Percentiles rank a stretch among this genome's conserved stretches.
phyloP scores from a whole-genome alignment of 2,888 invertebrate species.

The Protophormia terraenovae region DNA sequence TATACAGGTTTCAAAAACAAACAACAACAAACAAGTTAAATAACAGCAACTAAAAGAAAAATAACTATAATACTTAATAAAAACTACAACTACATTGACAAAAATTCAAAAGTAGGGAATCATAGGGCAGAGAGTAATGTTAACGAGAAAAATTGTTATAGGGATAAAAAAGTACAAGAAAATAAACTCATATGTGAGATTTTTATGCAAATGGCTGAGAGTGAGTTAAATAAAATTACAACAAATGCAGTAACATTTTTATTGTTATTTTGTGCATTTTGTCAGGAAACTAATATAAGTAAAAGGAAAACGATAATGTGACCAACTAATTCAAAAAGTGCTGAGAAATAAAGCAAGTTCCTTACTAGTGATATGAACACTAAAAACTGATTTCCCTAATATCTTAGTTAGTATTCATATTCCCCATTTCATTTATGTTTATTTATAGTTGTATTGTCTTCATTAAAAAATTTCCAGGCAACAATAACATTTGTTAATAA shows the following conservation, averaged over 20 bases:
- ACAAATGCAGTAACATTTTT: background rate
- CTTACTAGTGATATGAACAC: too few species aligned
- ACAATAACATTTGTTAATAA: background rate
- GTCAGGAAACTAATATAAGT: background rate
- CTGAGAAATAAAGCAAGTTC: too few species aligned
- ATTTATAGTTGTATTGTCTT: too few species aligned
- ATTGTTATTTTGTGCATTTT: background rate
- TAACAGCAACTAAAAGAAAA: background rate
- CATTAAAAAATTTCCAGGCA: too few species aligned
- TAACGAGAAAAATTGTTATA: background rate
- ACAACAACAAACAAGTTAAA: background rate
- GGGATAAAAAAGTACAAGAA: background rate
- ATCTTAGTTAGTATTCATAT: too few species aligned
- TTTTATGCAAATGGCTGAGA: background rate
- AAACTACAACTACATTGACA: background rate
- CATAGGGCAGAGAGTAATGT: background rate
- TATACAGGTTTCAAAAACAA: constrained; percentile 58
- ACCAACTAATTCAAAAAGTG: too few species aligned
- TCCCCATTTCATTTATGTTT: too few species aligned
- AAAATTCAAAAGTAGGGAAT: background rate
- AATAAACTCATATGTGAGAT: background rate
- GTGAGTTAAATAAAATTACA: background rate
- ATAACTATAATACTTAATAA: background rate
- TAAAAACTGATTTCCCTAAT: too few species aligned
- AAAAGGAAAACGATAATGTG: too few species aligned